Evolutionary conservation across 30 jellyfish, hydroid and myxozoan genomes (phyloP).

Genomic region (Pseudorhiza aurosa): DNA sequence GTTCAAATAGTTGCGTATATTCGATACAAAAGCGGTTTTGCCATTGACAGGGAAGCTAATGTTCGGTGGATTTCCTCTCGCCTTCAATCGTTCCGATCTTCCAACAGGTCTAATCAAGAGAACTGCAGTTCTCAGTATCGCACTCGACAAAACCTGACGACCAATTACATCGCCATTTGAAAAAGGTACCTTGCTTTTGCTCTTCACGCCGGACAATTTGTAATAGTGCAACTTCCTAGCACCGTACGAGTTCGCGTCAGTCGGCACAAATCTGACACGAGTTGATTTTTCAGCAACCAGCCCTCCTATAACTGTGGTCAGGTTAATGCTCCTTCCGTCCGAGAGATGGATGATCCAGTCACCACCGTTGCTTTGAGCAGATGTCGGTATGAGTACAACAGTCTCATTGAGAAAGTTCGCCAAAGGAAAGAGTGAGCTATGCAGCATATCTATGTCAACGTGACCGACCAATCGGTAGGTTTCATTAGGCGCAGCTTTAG

Average conservation of each 20-base stretch:
- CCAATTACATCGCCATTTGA: constrained; percentile 5
- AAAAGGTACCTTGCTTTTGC: not conserved
- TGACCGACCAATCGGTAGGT: constrained; percentile 28
- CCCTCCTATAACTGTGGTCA: constrained; percentile 5
- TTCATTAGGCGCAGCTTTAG: not conserved
- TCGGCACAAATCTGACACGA: not conserved
- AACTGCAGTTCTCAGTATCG: constrained; percentile 10
- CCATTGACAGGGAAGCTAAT: constrained; percentile 1
- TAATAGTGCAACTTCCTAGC: constrained; percentile 11
- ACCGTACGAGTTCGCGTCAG: constrained; percentile 18
- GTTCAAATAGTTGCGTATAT: not conserved
- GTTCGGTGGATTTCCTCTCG: not conserved
- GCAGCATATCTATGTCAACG: constrained; percentile 27
- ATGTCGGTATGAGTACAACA: not conserved
- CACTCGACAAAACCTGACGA: not conserved
- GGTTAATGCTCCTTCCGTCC: constrained; percentile 2
- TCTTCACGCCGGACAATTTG: not conserved
- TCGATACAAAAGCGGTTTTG: not conserved
- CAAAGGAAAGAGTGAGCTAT: not conserved
- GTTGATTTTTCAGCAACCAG: constrained; percentile 7
- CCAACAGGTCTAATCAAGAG: constrained; percentile 42
- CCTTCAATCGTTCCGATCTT: constrained; percentile 16
- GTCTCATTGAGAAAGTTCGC: constrained; percentile 33
- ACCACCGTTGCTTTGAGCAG: not conserved
- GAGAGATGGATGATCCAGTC: constrained; percentile 26